Base-by-base conservation (phyloP, 2,797 vertebrate species). In the Sebastes nivosus region DNA sequence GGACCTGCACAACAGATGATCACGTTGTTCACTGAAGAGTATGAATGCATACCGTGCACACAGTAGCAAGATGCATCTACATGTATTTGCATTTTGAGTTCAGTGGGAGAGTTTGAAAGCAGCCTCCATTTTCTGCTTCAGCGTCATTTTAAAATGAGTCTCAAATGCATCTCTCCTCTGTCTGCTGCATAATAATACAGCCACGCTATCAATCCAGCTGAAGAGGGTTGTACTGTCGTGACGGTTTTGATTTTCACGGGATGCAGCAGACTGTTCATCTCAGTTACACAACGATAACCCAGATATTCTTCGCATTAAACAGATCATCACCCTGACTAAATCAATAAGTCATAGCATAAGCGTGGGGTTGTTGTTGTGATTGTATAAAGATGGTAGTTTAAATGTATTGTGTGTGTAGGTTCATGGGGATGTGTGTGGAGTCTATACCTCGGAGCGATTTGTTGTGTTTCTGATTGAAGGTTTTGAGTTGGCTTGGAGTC, bases 401-500 rank as follows among this genome's bases (percentile, higher is more conserved):
- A 60, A 29, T 38, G 24, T 27, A 22, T 12, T 67, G 6, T 50
- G 60, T 78, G 55, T 67, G 67, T 32, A 46, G 30, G 66, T 77
- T 64, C 2, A 32, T 52, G 69, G 18, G 32, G 25, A 59, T 61
- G 29, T 71, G 25, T 65, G 22, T 65, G n/a, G 25, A 5, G 36
- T 61, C n/a, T 64, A 54, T 52, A 68, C 70, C 76, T 66, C 25
- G 14, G 22, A 55, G 67, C 11, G 3, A 52, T 42, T 50, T n/a
- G n/a, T 36, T 55, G 24, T 46, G 30, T 63, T 61, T 77, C 50
- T 52, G 67, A 68, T 63, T 11, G 24, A 30, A 50, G 30, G 9
- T 14, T 69, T 6, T 73, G 58, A 55, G 85, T 82, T 73, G 81
- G 83, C n/a, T 57, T 63, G 60, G 50, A 81, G 79, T 69, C 46